A percentile compares a stretch with the other conserved stretches of the same genome.
Evolutionary conservation across 2,113 vertebrate species (phyloP).

Genomic region (Hymenochirus boettgeri): DNA sequence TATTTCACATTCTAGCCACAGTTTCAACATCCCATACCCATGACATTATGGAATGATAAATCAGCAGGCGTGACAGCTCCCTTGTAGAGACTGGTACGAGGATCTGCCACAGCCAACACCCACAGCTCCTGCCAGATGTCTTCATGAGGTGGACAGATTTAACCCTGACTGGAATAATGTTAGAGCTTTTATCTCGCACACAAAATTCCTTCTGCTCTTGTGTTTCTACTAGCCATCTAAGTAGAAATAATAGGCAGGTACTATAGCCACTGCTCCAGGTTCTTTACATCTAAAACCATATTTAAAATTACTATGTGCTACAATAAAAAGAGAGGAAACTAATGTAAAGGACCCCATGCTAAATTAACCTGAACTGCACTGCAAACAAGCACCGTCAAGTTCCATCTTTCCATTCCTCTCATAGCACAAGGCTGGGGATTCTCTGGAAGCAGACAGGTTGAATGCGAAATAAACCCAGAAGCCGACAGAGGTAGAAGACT

Average conservation of each 20-base stretch:
- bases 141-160: conserved; percentile 51
- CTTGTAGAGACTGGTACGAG: conserved; percentile 88
- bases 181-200: background rate
- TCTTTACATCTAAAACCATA: no score
- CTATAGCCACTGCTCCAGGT: no score
- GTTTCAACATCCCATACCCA: conserved; percentile 80
- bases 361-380: no score
- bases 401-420: background rate
- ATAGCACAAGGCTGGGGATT: background rate
- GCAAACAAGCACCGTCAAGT: background rate
- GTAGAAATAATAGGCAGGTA: no score
- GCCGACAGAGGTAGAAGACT: conserved; percentile 1
- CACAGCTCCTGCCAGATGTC: conserved; percentile 79
- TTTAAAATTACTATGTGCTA: background rate
- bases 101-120: conserved; percentile 75
- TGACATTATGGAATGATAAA: conserved; percentile 84
- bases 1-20: conserved; percentile 84
- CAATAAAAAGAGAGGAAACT: background rate
- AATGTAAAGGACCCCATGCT: no score
- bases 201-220: background rate
- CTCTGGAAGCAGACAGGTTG: conserved; percentile 3
- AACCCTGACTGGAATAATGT: conserved; percentile 52
- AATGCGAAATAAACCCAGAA: background rate
- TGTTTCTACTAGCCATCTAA: background rate
- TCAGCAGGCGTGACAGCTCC: conserved; percentile 80